Base-by-base conservation (phyloP, 1,140 invertebrate species). In the Dendroctonus valens region DNA sequence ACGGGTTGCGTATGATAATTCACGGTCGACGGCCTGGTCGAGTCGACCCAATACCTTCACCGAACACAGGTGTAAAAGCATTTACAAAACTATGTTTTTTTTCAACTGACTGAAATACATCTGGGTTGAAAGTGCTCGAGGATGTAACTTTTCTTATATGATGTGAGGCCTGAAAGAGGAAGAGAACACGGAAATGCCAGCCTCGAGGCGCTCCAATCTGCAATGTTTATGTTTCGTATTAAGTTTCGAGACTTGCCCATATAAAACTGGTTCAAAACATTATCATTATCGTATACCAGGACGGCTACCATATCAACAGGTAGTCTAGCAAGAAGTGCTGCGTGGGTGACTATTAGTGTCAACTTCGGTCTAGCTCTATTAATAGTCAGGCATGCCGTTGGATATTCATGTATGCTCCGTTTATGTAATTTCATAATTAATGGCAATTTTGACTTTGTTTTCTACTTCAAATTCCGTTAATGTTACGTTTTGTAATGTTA, bases 1-100 rank as follows among this genome's bases (percentile, higher is more conserved):
- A 76, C 74, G 69, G 67, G 74, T 77, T 76, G 70, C 68, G 72
- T 75, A 75, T 74, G 74, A 73, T 76, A 76, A 76, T 76, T 62
- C 60, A 70, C 74, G 73, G 73, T 74, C 74, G 75, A 59, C 69
- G 71, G 71, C 69, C 71, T 53, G 52, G 41, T 7, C 8, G 53
- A 9, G 7, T 42, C 51, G 49, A 62, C 51, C 72, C 69, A 70
- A 69, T 72, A 73, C 67, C 8, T 8, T 37, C 66, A 68, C 67
- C 52, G 26, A 59, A 70, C 73, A 77, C 75, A 77, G 75, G 74
- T 77, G 75, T 73, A 71, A 77, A 77, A 60, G 66, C 69, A 3
- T 11, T 69, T 50, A 26, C 49, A 69, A 58, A 55, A 7, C 15
- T 8, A 3, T 55, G 9, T 7, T 55, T 38, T 7, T 9, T 40